Base-by-base conservation (phyloP, 2,797 vertebrate genomes). In the Lacerta viridis region DNA sequence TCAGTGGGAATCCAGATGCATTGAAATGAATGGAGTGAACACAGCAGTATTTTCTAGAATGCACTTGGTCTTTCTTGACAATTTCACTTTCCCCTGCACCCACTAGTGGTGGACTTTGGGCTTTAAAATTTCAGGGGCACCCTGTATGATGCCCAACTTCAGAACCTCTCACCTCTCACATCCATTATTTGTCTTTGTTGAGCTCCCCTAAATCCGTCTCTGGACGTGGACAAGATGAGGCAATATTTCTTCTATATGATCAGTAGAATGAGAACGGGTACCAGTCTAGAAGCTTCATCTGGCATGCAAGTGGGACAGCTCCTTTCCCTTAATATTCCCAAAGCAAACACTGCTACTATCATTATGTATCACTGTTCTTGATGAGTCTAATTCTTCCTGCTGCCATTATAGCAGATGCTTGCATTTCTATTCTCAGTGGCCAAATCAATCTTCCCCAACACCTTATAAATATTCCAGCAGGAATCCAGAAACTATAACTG, bases 311-410 rank as follows among this genome's bases (percentile, higher is more conserved):
- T 77, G 13, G 76, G 71, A 55, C 90, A 89, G 90, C 69, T 92
- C 82, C 88, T 87, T 87, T 90, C 71, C 90, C 76, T 96, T 97
- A 96, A 90, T 94, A 95, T 96, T 95, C 95, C 85, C 92, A 94
- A 94, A 95, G 93, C 94, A 95, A 94, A 91, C 90, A 88, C 59
- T 0, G 0, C 81, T 79, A 74, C 91, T 87, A 94, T 96, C 95
- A 90, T 95, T 94, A 94, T 95, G 95, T 95, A 95, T 97, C 95
- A 95, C 95, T 92, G 7, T 87, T 91, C 91, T 83, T 97, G 96
- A 97, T 96, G 95, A 95, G 90, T 93, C 89, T 96, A 95, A 96
- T 97, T 96, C 95, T 94, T 96, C 95, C 95, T 94, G 92, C 86
- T 94, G 94, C 93, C 93, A 94, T 94, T 92, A 92, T 39, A 94